phyloP scores from a whole-genome alignment of 92 coral and sea anemone species.

The Chrysogorgia sp. region DNA sequence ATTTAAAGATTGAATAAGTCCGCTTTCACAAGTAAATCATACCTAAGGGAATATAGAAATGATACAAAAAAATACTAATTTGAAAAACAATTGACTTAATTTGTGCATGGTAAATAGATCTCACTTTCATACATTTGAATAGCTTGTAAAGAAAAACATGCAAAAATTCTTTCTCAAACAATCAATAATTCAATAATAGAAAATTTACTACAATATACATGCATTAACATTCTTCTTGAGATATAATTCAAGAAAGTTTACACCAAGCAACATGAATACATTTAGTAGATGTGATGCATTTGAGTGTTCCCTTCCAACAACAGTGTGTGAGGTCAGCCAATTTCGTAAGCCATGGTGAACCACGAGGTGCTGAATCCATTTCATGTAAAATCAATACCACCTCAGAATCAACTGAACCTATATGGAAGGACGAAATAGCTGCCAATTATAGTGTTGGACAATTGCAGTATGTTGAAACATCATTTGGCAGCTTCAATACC shows the following conservation, averaged over 20 bases:
- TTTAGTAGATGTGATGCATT: slow-evolving; percentile 56
- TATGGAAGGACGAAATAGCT: slow-evolving; percentile 44
- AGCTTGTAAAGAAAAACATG: too few relatives aligned
- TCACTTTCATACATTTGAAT: too few relatives aligned
- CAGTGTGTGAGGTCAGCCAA: background rate
- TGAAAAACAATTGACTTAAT: too few relatives aligned
- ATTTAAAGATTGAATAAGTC: too few relatives aligned
- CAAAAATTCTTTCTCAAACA: too few relatives aligned
- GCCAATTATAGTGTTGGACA: background rate
- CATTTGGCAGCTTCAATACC: slow-evolving; percentile 22
- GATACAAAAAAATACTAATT: too few relatives aligned
- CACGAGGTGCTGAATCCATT: slow-evolving; percentile 44
- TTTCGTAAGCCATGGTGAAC: background rate
- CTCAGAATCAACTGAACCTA: slow-evolving; percentile 38
- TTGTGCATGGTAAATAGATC: too few relatives aligned
- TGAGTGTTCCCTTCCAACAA: slow-evolving; percentile 50
- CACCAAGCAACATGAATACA: slow-evolving; percentile 11
- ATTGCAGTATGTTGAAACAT: slow-evolving; percentile 19
- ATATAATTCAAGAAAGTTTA: slow-evolving; percentile 50
- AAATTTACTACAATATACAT: too few relatives aligned
- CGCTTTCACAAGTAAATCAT: too few relatives aligned
- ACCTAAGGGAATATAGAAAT: too few relatives aligned
- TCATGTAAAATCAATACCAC: slow-evolving; percentile 39
- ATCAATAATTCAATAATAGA: too few relatives aligned
- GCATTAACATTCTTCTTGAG: too few relatives aligned